Percentiles rank a stretch among this genome's conserved stretches.
phyloP scores from a whole-genome alignment of 1,140 invertebrate genomes.

The Drosophila melanica region DNA sequence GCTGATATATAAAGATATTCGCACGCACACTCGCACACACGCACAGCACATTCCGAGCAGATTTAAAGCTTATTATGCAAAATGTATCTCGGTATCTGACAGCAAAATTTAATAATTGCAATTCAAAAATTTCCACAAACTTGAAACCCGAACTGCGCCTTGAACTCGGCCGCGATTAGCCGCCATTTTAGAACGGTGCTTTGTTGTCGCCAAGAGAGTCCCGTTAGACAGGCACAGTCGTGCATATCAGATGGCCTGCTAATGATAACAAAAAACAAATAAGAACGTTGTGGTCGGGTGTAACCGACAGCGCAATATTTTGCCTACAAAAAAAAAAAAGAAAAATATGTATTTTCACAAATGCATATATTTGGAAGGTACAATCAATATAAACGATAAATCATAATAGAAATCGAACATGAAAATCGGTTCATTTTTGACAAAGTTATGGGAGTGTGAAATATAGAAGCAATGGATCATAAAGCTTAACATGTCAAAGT shows the following conservation, averaged over 20 bases:
- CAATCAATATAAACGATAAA: too few relatives aligned
- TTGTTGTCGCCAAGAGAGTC: conserved; percentile 13
- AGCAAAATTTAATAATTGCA: conserved; percentile 61
- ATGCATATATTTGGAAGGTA: neutral
- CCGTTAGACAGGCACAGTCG: conserved; percentile 13
- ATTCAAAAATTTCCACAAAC: conserved; percentile 20
- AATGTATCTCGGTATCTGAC: conserved; percentile 21
- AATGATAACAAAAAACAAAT: conserved; percentile 12
- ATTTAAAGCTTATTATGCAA: conserved; percentile 49
- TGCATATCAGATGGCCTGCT: conserved; percentile 33
- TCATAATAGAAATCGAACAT: too few relatives aligned
- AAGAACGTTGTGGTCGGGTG: too few relatives aligned
- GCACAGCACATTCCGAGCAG: neutral
- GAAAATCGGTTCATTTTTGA: too few relatives aligned
- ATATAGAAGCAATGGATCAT: too few relatives aligned
- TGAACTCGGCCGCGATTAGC: conserved; percentile 44
- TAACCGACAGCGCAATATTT: too few relatives aligned
- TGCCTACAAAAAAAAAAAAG: too few relatives aligned
- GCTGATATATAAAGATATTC: conserved; percentile 28
- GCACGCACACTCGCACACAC: conserved; percentile 27
- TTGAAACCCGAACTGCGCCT: conserved; percentile 20
- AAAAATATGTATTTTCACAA: too few relatives aligned
- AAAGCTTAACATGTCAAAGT: too few relatives aligned
- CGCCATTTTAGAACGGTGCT: conserved; percentile 30
- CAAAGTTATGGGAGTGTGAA: too few relatives aligned